Evolutionary conservation across 2,113 vertebrate species (phyloP).

Genomic region (Speoplatyrhinus poulsoni): DNA sequence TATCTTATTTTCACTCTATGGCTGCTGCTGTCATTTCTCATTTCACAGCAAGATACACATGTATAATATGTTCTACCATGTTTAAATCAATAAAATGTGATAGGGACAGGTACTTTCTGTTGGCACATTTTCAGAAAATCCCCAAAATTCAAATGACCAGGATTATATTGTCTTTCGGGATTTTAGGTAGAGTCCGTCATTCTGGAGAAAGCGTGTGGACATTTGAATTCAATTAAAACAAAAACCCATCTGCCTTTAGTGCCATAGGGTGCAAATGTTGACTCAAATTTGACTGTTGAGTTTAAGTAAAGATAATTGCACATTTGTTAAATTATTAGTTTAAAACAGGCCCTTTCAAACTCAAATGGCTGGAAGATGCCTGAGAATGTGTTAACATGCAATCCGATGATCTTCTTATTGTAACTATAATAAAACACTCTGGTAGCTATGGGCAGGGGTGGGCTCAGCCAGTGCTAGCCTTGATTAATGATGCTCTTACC

Average conservation of each 20-base stretch:
- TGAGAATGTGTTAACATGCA: background rate
- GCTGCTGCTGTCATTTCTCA: background rate
- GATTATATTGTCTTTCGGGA: too few species aligned
- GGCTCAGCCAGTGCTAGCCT: background rate
- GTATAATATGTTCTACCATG: background rate
- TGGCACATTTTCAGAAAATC: background rate
- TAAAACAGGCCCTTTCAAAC: background rate
- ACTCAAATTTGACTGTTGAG: too few species aligned
- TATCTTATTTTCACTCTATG: background rate
- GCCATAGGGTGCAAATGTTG: too few species aligned
- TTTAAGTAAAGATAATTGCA: background rate
- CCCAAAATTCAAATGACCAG: background rate
- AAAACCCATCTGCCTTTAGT: too few species aligned
- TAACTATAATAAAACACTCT: background rate
- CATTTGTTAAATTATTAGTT: background rate
- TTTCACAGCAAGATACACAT: conserved; percentile 2
- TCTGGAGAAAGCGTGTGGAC: too few species aligned
- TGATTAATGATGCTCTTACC: background rate
- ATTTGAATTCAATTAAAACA: too few species aligned
- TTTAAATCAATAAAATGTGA: conserved; percentile 1
- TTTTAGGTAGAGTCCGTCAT: too few species aligned
- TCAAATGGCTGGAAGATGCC: background rate
- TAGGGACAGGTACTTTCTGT: background rate
- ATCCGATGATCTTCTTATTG: background rate
- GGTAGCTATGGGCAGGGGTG: background rate